Conservation (phyloP, 2,888 invertebrate species). For the Drosophila kambysellisi region DNA sequence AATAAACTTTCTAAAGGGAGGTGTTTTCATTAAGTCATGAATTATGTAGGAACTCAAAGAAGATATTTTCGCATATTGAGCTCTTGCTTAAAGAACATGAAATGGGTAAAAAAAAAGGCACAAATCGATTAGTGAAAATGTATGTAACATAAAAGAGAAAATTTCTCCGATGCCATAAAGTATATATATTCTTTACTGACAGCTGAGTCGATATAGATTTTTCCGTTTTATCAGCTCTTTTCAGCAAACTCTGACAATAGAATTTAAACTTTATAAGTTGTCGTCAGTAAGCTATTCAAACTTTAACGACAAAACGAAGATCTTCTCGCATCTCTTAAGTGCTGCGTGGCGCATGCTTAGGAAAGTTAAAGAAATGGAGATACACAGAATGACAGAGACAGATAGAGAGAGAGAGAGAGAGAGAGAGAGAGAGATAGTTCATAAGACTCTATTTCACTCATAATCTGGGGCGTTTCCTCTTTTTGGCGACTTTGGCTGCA, state of each 20-base stretch:
- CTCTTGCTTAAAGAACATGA: neutral
- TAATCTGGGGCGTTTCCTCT: conserved; percentile 1
- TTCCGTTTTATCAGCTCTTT: too few species aligned
- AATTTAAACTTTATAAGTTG: neutral
- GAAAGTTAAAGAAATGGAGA: neutral
- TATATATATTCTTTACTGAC: too few species aligned
- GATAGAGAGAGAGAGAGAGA: neutral
- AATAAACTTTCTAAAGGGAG: neutral
- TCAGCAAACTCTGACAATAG: neutral
- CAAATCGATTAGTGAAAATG: neutral
- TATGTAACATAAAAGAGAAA: neutral
- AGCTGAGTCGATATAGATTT: too few species aligned
- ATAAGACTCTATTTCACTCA: conserved; percentile 7
- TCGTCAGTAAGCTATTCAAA: neutral
- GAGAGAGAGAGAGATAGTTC: neutral
- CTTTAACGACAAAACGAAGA: neutral
- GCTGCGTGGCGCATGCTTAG: conserved; percentile 25
- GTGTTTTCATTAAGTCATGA: neutral
- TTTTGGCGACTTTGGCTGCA: conserved; percentile 18
- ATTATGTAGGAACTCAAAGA: neutral
- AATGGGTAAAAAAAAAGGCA: neutral
- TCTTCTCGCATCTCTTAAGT: neutral
- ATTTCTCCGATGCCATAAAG: neutral
- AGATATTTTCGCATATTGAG: neutral
- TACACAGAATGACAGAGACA: conserved; percentile 8